phyloP scores from a whole-genome alignment of 2,888 invertebrate species.

The Nomada fucata region DNA sequence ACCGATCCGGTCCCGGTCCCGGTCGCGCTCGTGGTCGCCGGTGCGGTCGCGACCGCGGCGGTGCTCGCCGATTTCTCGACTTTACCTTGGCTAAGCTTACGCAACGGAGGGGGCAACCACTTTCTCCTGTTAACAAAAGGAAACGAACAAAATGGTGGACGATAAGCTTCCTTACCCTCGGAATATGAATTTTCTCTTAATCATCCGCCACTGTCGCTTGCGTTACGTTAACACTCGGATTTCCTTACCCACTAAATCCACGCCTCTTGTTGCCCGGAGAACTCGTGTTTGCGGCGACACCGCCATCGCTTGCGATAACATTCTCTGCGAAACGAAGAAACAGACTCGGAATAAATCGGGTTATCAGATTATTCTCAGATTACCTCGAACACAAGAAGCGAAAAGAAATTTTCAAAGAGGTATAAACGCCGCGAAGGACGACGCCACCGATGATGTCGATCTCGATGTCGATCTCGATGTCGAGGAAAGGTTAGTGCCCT shows the following conservation, averaged over 20 bases:
- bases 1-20: constrained; percentile 38
- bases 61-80: constrained; percentile 87
- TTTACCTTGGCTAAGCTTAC: constrained; percentile 94
- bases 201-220: background rate
- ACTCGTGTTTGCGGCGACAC: constrained; percentile 87
- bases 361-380: background rate
- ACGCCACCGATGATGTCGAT: no score
- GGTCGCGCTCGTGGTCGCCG: background rate
- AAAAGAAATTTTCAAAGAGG: no score
- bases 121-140: constrained; percentile 87
- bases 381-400: background rate
- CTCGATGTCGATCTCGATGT: no score
- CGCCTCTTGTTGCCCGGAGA: constrained; percentile 94
- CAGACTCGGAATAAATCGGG: background rate
- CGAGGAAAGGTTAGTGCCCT: constrained; percentile 21
- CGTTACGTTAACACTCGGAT: background rate
- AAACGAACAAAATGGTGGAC: background rate
- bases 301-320: constrained; percentile 87
- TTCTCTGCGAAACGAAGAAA: constrained; percentile 85
- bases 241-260: constrained; percentile 92
- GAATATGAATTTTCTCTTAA: no score
- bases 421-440: no score
- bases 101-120: constrained; percentile 91
- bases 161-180: background rate
- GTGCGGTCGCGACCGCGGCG: constrained; percentile 18